Conservation (phyloP, 2,797 vertebrate genomes). For the Coilia nasus region DNA sequence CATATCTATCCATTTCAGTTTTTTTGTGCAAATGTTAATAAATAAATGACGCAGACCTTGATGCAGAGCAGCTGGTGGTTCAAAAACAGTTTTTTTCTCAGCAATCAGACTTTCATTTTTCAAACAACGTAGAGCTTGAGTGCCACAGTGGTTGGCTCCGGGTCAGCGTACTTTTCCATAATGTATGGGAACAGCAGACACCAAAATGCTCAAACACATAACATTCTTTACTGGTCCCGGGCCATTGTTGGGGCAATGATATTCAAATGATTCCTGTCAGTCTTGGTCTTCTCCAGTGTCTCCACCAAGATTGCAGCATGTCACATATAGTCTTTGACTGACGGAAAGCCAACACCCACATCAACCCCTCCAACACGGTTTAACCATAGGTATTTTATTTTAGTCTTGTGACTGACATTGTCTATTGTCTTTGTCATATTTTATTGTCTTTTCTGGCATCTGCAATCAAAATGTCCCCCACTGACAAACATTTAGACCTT, state of each 20-base stretch:
- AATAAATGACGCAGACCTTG: background rate
- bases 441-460: background rate
- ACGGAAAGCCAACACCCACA: background rate
- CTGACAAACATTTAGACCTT: background rate
- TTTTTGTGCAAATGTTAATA: background rate
- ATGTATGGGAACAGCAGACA: background rate
- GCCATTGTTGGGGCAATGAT: background rate
- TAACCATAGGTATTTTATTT: background rate
- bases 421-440: background rate
- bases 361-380: background rate
- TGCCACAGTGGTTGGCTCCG: background rate
- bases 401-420: background rate
- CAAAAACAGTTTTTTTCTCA: background rate
- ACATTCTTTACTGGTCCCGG: background rate
- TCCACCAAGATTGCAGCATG: constrained; percentile 10
- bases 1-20: background rate
- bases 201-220: background rate
- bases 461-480: background rate
- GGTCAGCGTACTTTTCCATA: background rate
- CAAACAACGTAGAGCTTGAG: background rate
- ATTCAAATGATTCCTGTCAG: background rate
- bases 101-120: background rate
- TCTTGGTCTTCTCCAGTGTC: background rate
- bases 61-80: background rate
- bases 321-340: background rate